A percentile compares a stretch with the other conserved stretches of the same genome.
phyloP scores from a whole-genome alignment of 2,797 vertebrate species.

The Sus cebifrons region DNA sequence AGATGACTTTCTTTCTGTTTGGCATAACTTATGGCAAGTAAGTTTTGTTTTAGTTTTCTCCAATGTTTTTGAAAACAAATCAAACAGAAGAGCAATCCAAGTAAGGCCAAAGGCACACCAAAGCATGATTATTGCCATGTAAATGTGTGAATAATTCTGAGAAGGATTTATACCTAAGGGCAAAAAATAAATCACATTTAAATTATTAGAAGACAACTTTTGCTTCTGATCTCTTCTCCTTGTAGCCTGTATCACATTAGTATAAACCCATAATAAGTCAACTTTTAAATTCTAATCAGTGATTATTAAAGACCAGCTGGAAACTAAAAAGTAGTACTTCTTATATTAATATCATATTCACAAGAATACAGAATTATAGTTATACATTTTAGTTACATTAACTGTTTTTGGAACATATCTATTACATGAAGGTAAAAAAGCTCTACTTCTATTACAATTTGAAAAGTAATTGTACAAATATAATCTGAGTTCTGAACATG shows the following conservation, averaged over 20 bases:
- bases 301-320: background rate
- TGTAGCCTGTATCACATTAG: background rate
- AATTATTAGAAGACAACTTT: conserved; percentile 55
- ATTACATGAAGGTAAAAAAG: background rate
- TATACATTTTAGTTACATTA: background rate
- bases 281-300: background rate
- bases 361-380: background rate
- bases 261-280: background rate
- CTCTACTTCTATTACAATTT: background rate
- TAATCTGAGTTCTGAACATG: background rate
- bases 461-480: background rate
- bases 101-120: conserved; percentile 90
- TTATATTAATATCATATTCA: background rate
- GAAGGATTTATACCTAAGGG: conserved; percentile 83
- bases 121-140: conserved; percentile 82
- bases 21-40: conserved; percentile 81
- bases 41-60: conserved; percentile 89
- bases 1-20: conserved; percentile 63
- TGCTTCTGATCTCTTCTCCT: conserved; percentile 7
- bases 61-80: conserved; percentile 87
- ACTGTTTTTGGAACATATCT: background rate
- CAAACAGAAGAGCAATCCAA: conserved; percentile 89
- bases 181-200: conserved; percentile 66
- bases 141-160: conserved; percentile 84
- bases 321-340: conserved; percentile 1